phyloP scores from a whole-genome alignment of 2,888 invertebrate genomes.

The Cynaeus angustus region DNA sequence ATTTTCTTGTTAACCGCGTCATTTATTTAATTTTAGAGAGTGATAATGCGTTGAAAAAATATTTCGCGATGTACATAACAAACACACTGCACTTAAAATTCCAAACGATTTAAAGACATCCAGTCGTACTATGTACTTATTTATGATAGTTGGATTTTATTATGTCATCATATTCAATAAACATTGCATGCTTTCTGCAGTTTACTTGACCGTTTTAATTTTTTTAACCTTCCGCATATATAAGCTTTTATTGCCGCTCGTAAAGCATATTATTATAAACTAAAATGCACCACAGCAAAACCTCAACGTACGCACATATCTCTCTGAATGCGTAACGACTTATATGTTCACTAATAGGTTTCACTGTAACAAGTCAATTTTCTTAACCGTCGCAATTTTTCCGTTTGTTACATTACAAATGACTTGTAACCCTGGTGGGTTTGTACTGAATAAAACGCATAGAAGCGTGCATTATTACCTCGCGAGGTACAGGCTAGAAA shows the following conservation, averaged over 20 bases:
- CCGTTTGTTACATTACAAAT: conserved; percentile 1
- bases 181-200: conserved; percentile 5
- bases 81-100: too few species aligned
- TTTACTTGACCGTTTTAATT: conserved; percentile 8
- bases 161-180: conserved; percentile 6
- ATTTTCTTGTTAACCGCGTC: conserved; percentile 19
- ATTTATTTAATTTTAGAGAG: conserved; percentile 29
- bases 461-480: conserved; percentile 35
- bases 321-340: too few species aligned
- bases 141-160: not conserved
- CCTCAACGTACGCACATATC: too few species aligned
- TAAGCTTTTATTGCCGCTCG: conserved; percentile 7
- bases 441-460: conserved; percentile 50
- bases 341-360: not conserved
- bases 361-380: not conserved
- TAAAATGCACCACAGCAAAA: not conserved
- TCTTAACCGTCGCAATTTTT: conserved; percentile 6
- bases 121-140: not conserved
- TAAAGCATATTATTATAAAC: conserved; percentile 1
- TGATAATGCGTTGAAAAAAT: conserved; percentile 31
- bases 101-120: not conserved
- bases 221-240: conserved; percentile 1
- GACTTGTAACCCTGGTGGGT: conserved; percentile 26
- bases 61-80: conserved; percentile 2
- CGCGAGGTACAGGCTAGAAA: conserved; percentile 55